These are phyloP conservation scores for Zapornia atra DNA, from an alignment of 2,113 vertebrate genomes.

Conservation along the genomic window DNA sequence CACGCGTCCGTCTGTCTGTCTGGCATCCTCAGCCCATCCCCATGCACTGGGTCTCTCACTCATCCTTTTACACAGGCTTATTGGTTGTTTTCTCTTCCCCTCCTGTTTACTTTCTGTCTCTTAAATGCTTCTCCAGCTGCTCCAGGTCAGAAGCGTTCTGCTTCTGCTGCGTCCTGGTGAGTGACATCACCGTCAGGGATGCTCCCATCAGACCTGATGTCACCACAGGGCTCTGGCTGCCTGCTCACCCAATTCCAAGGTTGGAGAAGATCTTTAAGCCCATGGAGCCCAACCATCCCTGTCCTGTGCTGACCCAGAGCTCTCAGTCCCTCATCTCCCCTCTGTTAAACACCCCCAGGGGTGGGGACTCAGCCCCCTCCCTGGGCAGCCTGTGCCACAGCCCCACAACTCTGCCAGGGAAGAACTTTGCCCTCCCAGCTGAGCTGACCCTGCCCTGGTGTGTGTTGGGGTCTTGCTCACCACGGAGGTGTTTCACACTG, in stretches of 20 bases:
- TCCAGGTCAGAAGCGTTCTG: not conserved
- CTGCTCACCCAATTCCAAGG: not conserved
- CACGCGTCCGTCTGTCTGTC: not conserved
- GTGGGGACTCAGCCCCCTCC: too few relatives aligned
- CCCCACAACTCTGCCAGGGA: too few relatives aligned
- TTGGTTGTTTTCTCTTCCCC: not conserved
- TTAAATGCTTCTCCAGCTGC: not conserved
- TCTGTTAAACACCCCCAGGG: too few relatives aligned
- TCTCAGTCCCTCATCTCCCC: too few relatives aligned
- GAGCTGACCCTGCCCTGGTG: too few relatives aligned
- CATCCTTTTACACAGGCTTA: not conserved
- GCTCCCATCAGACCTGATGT: not conserved
- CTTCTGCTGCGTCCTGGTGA: fast-evolving
- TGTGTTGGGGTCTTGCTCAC: not conserved
- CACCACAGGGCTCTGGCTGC: not conserved
- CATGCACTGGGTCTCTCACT: not conserved
- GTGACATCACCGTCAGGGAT: not conserved
- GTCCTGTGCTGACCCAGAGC: too few relatives aligned
- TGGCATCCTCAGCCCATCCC: not conserved
- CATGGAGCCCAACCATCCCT: too few relatives aligned
- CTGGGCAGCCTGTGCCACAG: too few relatives aligned
- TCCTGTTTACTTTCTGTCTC: not conserved
- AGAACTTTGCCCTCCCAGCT: too few relatives aligned
- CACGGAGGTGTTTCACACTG: not conserved
- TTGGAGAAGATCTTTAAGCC: too few relatives aligned